Evolutionary conservation across 2,888 invertebrate genomes (phyloP).

Genomic region (Zygothrica quintamaculata): DNA sequence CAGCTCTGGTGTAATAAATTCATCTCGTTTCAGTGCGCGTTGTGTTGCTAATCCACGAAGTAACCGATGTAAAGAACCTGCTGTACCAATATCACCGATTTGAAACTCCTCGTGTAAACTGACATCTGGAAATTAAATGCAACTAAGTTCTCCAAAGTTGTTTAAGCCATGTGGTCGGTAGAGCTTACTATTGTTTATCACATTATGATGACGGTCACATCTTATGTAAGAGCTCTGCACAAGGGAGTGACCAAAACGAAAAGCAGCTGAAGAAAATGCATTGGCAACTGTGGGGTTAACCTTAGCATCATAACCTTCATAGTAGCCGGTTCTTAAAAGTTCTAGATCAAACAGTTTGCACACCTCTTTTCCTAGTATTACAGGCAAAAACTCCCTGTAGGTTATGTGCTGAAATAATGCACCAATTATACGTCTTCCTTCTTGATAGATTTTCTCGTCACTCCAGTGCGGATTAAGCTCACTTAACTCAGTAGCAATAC

Average conservation of each 20-base stretch:
- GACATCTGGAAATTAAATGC: conserved; percentile 86
- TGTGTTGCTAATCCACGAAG: conserved; percentile 91
- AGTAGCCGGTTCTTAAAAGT: conserved; percentile 88
- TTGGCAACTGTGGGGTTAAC: conserved; percentile 91
- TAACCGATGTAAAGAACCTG: conserved; percentile 92
- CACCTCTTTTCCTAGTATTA: conserved; percentile 91
- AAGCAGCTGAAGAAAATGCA: conserved; percentile 92
- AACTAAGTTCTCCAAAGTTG: too few species aligned
- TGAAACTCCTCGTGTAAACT: conserved; percentile 91
- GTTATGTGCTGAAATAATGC: conserved; percentile 94
- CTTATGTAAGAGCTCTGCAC: conserved; percentile 92
- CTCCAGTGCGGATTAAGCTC: conserved; percentile 93
- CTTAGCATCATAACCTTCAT: conserved; percentile 88
- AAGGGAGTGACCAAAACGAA: conserved; percentile 94
- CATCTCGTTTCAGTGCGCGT: conserved; percentile 91
- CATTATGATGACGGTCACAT: conserved; percentile 89
- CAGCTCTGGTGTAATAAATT: conserved; percentile 91
- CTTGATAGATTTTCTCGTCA: conserved; percentile 94
- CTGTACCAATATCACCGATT: conserved; percentile 90
- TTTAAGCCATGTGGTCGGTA: background rate
- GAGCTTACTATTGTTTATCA: conserved; percentile 89
- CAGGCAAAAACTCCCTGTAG: conserved; percentile 92
- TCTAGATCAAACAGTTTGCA: conserved; percentile 91
- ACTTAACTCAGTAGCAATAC: conserved; percentile 89
- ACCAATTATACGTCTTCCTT: conserved; percentile 91